Conservation (phyloP, 2,113 vertebrate species). For the Gyps fulvus region DNA sequence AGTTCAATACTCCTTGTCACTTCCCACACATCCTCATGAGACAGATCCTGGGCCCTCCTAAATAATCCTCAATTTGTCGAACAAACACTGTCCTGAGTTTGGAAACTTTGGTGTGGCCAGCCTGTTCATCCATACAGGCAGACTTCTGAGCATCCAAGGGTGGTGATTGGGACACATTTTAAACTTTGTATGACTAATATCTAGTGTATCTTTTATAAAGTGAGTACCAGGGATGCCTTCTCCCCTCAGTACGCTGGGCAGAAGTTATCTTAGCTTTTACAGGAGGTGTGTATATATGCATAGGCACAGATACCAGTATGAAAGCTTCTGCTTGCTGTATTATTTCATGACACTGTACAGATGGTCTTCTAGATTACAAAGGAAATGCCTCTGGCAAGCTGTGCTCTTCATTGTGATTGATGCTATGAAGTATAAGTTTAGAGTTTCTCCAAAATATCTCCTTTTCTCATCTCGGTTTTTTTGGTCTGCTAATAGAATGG, state of each 20-base stretch:
- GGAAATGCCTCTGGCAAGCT: constrained; percentile 51
- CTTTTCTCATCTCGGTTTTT: neutral
- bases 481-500: neutral
- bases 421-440: neutral
- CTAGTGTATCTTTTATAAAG: neutral
- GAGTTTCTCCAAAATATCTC: neutral
- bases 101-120: neutral
- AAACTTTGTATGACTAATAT: neutral
- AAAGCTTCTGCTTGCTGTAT: neutral
- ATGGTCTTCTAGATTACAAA: constrained; percentile 42
- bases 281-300: neutral
- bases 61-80: neutral
- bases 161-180: neutral
- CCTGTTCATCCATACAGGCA: neutral
- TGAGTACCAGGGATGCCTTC: neutral
- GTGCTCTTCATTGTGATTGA: constrained; percentile 29
- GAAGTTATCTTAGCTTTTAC: neutral
- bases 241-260: neutral
- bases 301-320: neutral
- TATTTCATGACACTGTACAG: constrained; percentile 4
- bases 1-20: neutral
- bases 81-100: neutral
- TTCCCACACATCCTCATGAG: neutral
- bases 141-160: neutral
- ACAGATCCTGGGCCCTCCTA: neutral